Evolutionary conservation across 2,888 invertebrate genomes (phyloP), one percentile per base, ranked within the genome.

Genomic region (Drosophila meridiana): DNA sequence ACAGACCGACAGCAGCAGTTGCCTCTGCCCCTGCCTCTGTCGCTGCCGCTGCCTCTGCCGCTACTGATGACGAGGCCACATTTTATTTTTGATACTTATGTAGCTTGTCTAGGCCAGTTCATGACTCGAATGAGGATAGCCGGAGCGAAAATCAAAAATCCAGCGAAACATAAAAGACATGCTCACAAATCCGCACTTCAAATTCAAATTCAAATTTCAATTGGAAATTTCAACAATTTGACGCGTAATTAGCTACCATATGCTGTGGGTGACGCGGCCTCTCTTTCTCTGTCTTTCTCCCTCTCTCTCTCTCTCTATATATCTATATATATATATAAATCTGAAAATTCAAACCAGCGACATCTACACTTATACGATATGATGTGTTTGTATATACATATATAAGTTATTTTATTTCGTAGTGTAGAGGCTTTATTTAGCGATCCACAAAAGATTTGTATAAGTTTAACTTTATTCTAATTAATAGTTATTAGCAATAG

Each of bases 181-280:
- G 70, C 55, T 70, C 53, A 34, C 58, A 80, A 75, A 63, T 73
- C 47, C 48, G 26, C 34, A 13, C 11, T 53, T 67, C 34, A n/a
- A 55, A 58, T 73, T 42, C 6, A 58, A 50, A 50, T 62, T 50
- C 4, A 59, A 66, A 72, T 56, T 56, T 30, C 47, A 77, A 57
- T 66, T 69, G 26, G 59, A 62, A 58, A 62, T 60, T 47, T 38
- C 30, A 52, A 43, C 59, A 50, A 64, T 70, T 73, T 76, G 80
- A 82, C 82, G 76, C 72, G 69, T 83, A 80, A 83, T 83, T 83
- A 74, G 69, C 68, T 72, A 72, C 74, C 82, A 87, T 83, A 60
- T 86, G 77, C 68, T 71, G 38, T 69, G 47, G 58, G 34, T 55
- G 43, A 20, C 9, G 9, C 48, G 45, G n/a, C 40, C 48, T 26